Percentiles rank a stretch among this genome's conserved stretches.
phyloP scores from a whole-genome alignment of 1,140 invertebrate species.

The Vanessa tameamea region DNA sequence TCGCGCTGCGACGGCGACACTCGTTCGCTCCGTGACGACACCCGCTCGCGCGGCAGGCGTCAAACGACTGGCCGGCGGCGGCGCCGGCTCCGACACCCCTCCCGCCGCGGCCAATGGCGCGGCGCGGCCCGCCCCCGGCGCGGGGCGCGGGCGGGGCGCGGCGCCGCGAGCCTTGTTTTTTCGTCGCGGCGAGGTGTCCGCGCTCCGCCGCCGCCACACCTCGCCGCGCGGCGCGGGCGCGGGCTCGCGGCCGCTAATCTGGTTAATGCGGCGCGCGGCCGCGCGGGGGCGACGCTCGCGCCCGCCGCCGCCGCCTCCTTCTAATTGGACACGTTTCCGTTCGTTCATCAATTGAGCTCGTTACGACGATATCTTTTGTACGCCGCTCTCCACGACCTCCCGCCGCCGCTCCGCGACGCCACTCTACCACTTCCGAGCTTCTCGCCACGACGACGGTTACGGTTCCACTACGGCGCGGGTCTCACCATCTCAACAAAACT shows the following conservation, averaged over 20 bases:
- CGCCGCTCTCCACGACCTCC: slow-evolving; percentile 31
- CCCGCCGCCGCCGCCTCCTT: slow-evolving; percentile 69
- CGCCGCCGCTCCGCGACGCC: slow-evolving; percentile 15
- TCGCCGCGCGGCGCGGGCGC: slow-evolving; percentile 49
- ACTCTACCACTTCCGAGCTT: slow-evolving; percentile 20
- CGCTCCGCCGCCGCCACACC: slow-evolving; percentile 70
- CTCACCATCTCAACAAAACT: neutral
- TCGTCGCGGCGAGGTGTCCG: slow-evolving; percentile 70
- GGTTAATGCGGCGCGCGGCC: slow-evolving; percentile 58
- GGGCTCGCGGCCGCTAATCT: slow-evolving; percentile 63
- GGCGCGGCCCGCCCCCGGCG: slow-evolving; percentile 42
- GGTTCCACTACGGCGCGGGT: neutral
- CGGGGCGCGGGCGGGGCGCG: slow-evolving; percentile 41
- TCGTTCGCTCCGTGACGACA: slow-evolving; percentile 74
- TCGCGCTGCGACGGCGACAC: slow-evolving; percentile 49
- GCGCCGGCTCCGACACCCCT: slow-evolving; percentile 67
- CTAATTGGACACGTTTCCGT: slow-evolving; percentile 79
- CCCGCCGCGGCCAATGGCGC: slow-evolving; percentile 70
- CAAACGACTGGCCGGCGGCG: slow-evolving; percentile 74
- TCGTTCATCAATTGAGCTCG: slow-evolving; percentile 77
- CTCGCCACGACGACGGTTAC: slow-evolving; percentile 11
- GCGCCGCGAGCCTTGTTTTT: slow-evolving; percentile 65
- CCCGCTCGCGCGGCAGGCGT: slow-evolving; percentile 80
- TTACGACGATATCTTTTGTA: slow-evolving; percentile 71
- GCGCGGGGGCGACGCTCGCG: slow-evolving; percentile 59